Evolutionary conservation across 2,113 vertebrate species (phyloP).

Genomic region (Dunckerocampus dactyliophorus): DNA sequence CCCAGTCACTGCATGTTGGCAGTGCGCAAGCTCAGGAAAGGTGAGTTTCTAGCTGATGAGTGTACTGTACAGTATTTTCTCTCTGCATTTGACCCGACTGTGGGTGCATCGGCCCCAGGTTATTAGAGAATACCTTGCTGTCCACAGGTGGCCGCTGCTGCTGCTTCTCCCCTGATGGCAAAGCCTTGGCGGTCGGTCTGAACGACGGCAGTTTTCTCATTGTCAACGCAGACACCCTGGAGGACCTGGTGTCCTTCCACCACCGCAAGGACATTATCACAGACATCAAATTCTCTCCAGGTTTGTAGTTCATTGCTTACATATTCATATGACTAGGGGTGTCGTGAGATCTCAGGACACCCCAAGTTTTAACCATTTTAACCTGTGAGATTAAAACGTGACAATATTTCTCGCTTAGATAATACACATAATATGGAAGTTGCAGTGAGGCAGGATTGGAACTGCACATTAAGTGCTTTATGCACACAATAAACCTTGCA

Average conservation of each 20-base stretch:
- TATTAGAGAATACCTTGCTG: conserved; percentile 24
- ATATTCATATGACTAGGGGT: background rate
- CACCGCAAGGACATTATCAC: conserved; percentile 96
- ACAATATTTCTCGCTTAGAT: too few relatives aligned
- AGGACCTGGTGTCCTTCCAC: conserved; percentile 97
- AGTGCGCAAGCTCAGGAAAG: conserved; percentile 97
- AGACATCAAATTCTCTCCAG: conserved; percentile 97
- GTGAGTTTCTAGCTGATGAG: conserved; percentile 63
- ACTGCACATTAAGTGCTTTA: too few relatives aligned
- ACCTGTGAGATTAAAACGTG: too few relatives aligned
- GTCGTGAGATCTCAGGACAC: too few relatives aligned
- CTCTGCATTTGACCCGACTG: conserved; percentile 13
- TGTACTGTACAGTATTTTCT: conserved; percentile 11
- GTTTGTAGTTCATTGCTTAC: conserved; percentile 62
- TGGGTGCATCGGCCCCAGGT: conserved; percentile 4
- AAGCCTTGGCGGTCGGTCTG: conserved; percentile 92
- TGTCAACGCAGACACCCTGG: conserved; percentile 94
- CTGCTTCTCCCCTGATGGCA: conserved; percentile 96
- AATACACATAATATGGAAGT: too few relatives aligned
- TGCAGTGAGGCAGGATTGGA: too few relatives aligned
- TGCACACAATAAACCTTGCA: too few relatives aligned
- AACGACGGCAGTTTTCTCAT: conserved; percentile 96
- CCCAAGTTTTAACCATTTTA: too few relatives aligned
- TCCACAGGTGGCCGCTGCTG: conserved; percentile 91
- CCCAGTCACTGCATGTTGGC: conserved; percentile 99